These are phyloP conservation scores for Hirtodrosophila histrioides DNA, from an alignment of 2,888 invertebrate species.

Conservation along the genomic window DNA sequence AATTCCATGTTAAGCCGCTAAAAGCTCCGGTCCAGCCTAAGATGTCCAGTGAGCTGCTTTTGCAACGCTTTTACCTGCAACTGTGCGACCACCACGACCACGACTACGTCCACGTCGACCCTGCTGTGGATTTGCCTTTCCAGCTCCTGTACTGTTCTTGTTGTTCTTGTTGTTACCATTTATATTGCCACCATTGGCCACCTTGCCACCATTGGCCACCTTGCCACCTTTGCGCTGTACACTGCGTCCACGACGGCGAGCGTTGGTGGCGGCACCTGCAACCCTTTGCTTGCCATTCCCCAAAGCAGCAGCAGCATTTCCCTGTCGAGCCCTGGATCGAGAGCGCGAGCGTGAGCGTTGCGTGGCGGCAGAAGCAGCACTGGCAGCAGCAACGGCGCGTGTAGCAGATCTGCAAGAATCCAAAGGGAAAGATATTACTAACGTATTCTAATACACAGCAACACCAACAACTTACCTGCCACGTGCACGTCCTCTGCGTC, in stretches of 20 bases:
- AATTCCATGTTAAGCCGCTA: constrained; percentile 26
- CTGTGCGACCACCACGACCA: constrained; percentile 72
- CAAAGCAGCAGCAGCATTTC: constrained; percentile 53
- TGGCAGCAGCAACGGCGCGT: constrained; percentile 60
- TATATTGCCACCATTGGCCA: constrained; percentile 56
- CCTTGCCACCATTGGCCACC: constrained; percentile 46
- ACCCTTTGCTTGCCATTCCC: constrained; percentile 36
- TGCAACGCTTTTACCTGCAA: constrained; percentile 80
- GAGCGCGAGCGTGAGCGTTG: constrained; percentile 78
- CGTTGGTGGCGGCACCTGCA: constrained; percentile 45
- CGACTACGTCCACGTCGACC: constrained; percentile 83
- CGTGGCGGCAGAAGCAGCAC: constrained; percentile 37
- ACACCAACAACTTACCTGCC: constrained; percentile 67
- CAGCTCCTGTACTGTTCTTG: constrained; percentile 35
- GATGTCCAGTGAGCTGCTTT: constrained; percentile 37
- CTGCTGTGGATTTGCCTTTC: constrained; percentile 56
- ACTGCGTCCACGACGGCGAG: constrained; percentile 76
- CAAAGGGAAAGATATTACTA: too few species aligned
- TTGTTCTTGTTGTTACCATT: constrained; percentile 59
- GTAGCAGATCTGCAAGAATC: constrained; percentile 58
- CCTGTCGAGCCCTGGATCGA: constrained; percentile 51
- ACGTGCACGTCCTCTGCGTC: constrained; percentile 64
- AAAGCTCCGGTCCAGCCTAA: constrained; percentile 36
- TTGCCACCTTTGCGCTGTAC: constrained; percentile 64
- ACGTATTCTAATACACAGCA: neutral